Conservation (phyloP, 2,888 invertebrate species). For the Coronaproctus castanopsis region DNA sequence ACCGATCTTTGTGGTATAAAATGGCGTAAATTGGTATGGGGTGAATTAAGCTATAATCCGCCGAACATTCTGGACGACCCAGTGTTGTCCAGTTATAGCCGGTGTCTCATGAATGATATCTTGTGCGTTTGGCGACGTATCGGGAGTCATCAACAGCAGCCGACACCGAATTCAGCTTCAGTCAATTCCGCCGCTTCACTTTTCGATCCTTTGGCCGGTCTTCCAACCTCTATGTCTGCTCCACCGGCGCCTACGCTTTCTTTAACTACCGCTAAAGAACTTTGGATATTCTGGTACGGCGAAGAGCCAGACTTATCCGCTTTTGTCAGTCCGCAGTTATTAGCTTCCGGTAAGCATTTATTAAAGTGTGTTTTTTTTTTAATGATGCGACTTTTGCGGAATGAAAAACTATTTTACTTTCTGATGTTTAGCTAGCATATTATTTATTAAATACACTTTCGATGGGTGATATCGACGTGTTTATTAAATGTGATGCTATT, state of each 20-base stretch:
- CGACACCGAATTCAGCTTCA: slow-evolving; percentile 20
- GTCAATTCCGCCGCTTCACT: slow-evolving; percentile 17
- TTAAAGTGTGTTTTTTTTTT: no score
- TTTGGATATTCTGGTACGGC: slow-evolving; percentile 99
- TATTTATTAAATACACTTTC: no score
- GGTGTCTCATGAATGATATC: slow-evolving; percentile 81
- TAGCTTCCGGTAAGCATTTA: slow-evolving; percentile 27
- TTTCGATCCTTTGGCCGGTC: slow-evolving; percentile 25
- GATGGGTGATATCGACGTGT: no score
- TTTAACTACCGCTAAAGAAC: slow-evolving; percentile 76
- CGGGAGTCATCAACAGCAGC: slow-evolving; percentile 32
- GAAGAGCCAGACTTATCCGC: slow-evolving; percentile 80
- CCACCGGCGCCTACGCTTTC: slow-evolving; percentile 44
- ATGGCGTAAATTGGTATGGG: slow-evolving; percentile 89
- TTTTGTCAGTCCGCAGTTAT: slow-evolving; percentile 64
- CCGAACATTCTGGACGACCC: slow-evolving; percentile 68
- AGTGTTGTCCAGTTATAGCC: slow-evolving; percentile 71
- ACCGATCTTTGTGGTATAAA: slow-evolving; percentile 98
- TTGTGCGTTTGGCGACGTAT: slow-evolving; percentile 95
- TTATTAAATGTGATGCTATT: no score
- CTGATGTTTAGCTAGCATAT: no score
- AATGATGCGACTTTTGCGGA: no score
- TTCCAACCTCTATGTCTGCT: slow-evolving; percentile 33
- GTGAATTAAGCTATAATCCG: slow-evolving; percentile 23
- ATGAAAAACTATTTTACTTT: no score